Base-by-base conservation (phyloP, 2,113 vertebrate genomes). In the Oxyura jamaicensis region DNA sequence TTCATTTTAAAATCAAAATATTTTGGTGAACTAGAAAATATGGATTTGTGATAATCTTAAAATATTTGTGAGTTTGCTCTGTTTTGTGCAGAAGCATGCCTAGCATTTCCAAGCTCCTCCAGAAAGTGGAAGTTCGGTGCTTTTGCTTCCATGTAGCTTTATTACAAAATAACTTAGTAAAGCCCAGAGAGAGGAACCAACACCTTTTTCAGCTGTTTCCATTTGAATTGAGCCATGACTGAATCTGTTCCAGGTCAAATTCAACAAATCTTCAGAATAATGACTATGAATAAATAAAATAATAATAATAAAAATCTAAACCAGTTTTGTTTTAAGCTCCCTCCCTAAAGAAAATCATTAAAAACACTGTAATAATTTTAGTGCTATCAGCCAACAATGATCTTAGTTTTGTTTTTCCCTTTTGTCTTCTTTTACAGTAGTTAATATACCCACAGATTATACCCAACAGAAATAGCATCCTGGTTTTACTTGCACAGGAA, bases 151-250 rank as follows among this genome's bases (percentile, higher is more conserved):
- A 60, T 59, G 28, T n/a, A 55, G 8, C 11, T 92, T 93, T 88
- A 76, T 93, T 93, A 73, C 7, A 91, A 76, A 92, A 86, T 91
- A 90, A 41, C n/a, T 76, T 56, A 42, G 22, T 29, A 83, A 86
- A 93, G 59, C 21, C 20, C 68, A 77, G 73, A 90, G 46, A 92
- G 46, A 78, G 10, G 42, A 93, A 92, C 65, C 25, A 63, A 55
- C 48, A 29, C 44, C 78, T 82, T 93, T 96, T 93, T 90, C 52
- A 39, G 39, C 82, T 84, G 33, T 83, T 97, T 84, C 77, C 77
- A 65, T 65, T 86, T 75, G 60, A 93, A 78, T 41, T 89, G 60
- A 89, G 60, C 53, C 23, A 25, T 56, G 73, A 75, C 18, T 82
- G 83, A 95, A 93, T 65, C 3, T 68, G n/a, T 78, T 91, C 77